Conservation (phyloP, 2,113 vertebrate genomes). For the Corythornis cristatus region DNA sequence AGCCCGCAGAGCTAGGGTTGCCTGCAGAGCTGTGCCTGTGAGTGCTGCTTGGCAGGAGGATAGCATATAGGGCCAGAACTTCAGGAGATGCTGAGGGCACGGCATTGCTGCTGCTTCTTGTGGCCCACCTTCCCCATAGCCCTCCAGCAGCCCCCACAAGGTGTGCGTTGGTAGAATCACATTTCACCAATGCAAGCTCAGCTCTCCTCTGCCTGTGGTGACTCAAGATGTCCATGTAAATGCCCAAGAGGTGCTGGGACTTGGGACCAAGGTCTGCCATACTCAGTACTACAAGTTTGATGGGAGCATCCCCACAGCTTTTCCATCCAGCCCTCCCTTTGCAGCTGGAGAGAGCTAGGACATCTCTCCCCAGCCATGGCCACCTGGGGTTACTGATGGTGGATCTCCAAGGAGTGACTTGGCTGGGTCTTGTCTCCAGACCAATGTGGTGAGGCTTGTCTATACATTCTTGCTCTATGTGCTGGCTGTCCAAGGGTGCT, state of each 20-base stretch:
- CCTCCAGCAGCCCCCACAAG: accelerated
- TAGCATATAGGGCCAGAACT: neutral
- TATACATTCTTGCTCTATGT: accelerated
- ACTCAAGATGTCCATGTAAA: neutral
- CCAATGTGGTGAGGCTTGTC: neutral
- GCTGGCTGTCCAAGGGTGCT: neutral
- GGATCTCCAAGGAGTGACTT: neutral
- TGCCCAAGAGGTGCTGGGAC: neutral
- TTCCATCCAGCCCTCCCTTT: neutral
- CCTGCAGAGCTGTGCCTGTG: neutral
- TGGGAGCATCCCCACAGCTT: neutral
- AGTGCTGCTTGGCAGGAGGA: neutral
- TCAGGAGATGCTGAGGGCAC: accelerated
- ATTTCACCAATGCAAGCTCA: neutral
- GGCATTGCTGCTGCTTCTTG: neutral
- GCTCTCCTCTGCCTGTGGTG: neutral
- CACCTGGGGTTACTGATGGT: neutral
- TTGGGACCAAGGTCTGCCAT: accelerated
- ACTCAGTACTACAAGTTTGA: neutral
- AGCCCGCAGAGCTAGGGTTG: neutral
- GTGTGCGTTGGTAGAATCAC: neutral
- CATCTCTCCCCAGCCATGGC: neutral
- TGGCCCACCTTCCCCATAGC: neutral
- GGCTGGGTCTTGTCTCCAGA: neutral
- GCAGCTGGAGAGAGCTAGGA: neutral